These are phyloP conservation scores for Troides oblongomaculatus DNA, from an alignment of 2,888 invertebrate species.

Conservation along the genomic window DNA sequence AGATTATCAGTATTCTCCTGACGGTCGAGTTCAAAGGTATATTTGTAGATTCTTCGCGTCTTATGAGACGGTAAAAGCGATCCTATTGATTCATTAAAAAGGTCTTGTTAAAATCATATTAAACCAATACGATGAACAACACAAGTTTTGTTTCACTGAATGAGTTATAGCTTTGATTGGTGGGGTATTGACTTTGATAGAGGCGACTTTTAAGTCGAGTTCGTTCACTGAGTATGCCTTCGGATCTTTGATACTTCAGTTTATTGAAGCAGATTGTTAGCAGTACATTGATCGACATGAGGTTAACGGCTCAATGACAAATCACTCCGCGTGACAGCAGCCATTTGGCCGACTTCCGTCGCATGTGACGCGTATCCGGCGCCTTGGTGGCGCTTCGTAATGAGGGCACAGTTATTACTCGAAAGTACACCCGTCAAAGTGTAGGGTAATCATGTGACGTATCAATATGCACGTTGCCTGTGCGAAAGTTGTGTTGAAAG, in stretches of 20 bases:
- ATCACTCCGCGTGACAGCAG: conserved; percentile 22
- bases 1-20: too few species aligned
- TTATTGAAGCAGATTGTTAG: conserved; percentile 24
- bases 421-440: conserved; percentile 1
- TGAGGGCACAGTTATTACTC: conserved; percentile 14
- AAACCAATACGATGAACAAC: too few species aligned
- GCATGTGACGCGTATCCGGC: conserved; percentile 23
- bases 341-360: conserved; percentile 24
- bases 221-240: conserved; percentile 12
- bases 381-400: conserved; percentile 23
- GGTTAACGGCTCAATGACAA: conserved; percentile 25
- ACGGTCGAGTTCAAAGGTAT: too few species aligned
- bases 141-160: neutral
- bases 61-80: too few species aligned
- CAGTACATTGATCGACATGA: conserved; percentile 14
- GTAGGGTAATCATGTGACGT: neutral
- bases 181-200: conserved; percentile 3
- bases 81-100: too few species aligned
- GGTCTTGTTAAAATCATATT: too few species aligned
- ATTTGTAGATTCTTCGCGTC: neutral
- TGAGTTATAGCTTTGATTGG: neutral
- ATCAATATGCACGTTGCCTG: neutral
- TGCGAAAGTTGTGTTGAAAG: too few species aligned
- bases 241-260: conserved; percentile 14
- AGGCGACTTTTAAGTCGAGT: conserved; percentile 2